phyloP scores from a whole-genome alignment of 1,140 invertebrate genomes.

The Anthonomus grandis region DNA sequence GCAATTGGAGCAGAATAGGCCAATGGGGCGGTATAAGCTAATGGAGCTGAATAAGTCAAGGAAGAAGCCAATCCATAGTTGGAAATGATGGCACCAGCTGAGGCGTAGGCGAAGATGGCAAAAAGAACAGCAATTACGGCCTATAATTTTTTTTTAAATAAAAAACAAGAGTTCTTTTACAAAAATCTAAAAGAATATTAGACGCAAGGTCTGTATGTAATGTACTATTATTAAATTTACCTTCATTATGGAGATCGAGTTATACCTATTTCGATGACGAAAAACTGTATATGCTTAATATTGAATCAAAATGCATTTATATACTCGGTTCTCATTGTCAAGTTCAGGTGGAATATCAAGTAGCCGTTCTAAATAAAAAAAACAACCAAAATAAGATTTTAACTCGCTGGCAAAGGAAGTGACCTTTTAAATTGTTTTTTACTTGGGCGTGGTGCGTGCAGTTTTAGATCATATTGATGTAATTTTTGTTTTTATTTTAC shows the following conservation, averaged over 20 bases:
- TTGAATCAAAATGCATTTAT: no score
- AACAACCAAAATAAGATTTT: no score
- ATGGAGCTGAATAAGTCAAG: constrained; percentile 14
- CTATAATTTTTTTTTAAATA: no score
- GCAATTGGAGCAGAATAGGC: constrained; percentile 22
- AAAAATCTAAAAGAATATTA: not conserved
- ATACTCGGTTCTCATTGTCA: no score
- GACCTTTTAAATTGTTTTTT: no score
- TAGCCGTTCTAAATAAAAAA: no score
- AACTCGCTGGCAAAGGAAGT: no score
- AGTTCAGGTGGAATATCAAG: no score
- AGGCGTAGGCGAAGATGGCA: constrained; percentile 35
- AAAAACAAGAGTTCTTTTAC: constrained; percentile 4
- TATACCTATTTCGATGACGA: constrained; percentile 24
- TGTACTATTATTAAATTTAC: constrained; percentile 1
- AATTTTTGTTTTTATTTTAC: no score
- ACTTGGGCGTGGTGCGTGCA: no score
- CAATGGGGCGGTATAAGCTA: constrained; percentile 22
- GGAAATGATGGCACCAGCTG: constrained; percentile 27
- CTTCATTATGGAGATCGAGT: constrained; percentile 7
- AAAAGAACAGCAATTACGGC: constrained; percentile 35
- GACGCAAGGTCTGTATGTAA: not conserved
- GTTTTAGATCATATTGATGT: no score
- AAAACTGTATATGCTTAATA: constrained; percentile 28
- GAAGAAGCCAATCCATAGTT: constrained; percentile 22